Base-by-base conservation (phyloP, 2,113 vertebrate genomes). In the Paradoxurus hermaphroditus region DNA sequence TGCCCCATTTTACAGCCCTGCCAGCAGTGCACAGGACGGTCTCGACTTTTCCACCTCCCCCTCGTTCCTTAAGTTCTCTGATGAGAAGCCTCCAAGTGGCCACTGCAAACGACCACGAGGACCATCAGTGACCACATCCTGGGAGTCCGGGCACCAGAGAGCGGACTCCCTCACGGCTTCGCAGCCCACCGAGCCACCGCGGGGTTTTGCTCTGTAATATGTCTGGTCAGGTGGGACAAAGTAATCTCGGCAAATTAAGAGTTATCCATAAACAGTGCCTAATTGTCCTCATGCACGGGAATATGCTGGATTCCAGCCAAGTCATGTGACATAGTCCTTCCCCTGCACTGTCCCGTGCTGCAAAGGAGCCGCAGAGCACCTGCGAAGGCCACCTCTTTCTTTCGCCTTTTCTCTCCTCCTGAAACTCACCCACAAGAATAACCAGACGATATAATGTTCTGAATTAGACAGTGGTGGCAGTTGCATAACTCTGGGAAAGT, bases 171-270 rank as follows among this genome's bases (percentile, higher is more conserved):
- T 84, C 10, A 14, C 12, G 72, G 62, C 49, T 41, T 41, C 5
- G 0, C 12, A 31, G 12, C 13, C 51, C 51, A 82, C 23, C 1
- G 10, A 39, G 9, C 56, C 56, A 14, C 56, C 56, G 16, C 72
- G 25, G 34, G 44, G 23, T 36, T 84, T 46, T 63, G 62, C 21
- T 72, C 59, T 36, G 4, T 49, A 15, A 13, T 12, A 25, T 9
- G 21, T 25, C 72, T 19, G 75, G 29, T 44, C 62, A n/a, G 34
- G 75, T 5, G 39, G 78, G 36, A 39, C 25, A 31, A 53, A 34
- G 16, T n/a, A 34, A 84, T n/a, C 39, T 87, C 53, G 18, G 87
- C 77, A 90, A 82, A 77, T 82, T 23, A 34, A 46, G 65, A 95
- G 85, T 21, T 53, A 68, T 12, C 14, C 51, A n/a, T 49, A 53